These are phyloP conservation scores for Coryphaenoides rupestris DNA, from an alignment of 2,113 vertebrate genomes.

Conservation along the genomic window DNA sequence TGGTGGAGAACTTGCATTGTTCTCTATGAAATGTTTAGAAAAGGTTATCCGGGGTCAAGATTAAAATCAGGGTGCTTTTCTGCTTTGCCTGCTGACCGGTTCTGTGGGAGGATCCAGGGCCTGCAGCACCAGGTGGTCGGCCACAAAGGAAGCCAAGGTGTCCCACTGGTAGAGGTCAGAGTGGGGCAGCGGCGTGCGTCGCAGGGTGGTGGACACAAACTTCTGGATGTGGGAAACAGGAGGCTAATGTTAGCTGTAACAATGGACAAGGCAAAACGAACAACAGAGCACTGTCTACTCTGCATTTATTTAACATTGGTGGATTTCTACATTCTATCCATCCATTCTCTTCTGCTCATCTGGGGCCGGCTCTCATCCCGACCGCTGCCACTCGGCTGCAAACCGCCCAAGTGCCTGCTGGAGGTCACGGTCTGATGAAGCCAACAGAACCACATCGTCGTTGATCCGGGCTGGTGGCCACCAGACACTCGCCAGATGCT, in stretches of 20 bases:
- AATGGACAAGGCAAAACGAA: background rate
- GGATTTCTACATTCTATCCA: no score
- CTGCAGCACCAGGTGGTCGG: conserved; percentile 79
- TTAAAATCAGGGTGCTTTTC: background rate
- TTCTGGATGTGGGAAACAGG: conserved; percentile 71
- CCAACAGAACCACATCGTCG: no score
- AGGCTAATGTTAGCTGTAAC: background rate
- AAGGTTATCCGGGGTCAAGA: no score
- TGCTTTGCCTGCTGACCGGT: conserved; percentile 67
- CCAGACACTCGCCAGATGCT: no score
- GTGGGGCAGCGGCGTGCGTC: conserved; percentile 71
- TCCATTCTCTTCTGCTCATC: no score
- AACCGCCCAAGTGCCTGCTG: no score
- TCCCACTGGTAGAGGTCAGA: conserved; percentile 80
- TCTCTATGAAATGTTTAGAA: no score
- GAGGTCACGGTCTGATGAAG: no score
- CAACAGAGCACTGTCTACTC: background rate
- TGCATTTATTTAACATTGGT: background rate
- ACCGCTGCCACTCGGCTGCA: no score
- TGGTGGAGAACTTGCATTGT: no score
- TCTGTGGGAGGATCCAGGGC: conserved; percentile 71
- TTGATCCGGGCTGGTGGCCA: no score
- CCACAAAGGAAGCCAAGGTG: conserved; percentile 81
- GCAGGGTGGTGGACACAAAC: conserved; percentile 86
- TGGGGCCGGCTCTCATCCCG: no score